These are phyloP conservation scores for Didymodactylos carnosus DNA, from an alignment of 2,888 invertebrate species.

Conservation along the genomic window DNA sequence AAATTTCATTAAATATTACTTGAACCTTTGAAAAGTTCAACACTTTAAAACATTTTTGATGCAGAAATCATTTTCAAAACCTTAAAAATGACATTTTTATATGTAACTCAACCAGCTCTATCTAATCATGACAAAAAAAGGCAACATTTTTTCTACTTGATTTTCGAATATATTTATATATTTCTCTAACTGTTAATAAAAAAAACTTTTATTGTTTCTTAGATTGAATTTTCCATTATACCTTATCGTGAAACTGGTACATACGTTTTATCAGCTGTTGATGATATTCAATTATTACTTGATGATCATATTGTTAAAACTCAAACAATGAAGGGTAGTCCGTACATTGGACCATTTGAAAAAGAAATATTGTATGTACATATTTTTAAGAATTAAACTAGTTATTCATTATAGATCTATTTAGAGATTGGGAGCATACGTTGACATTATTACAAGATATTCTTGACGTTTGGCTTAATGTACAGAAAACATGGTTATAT, in stretches of 20 bases:
- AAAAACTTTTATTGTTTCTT: slow-evolving; percentile 35
- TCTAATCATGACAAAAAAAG: background rate
- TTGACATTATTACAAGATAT: slow-evolving; percentile 68
- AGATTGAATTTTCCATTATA: slow-evolving; percentile 32
- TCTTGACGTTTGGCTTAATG: slow-evolving; percentile 78
- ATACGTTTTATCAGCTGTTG: slow-evolving; percentile 64
- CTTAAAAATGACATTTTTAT: too few species aligned
- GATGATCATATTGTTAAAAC: slow-evolving; percentile 91
- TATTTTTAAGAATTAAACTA: too few species aligned
- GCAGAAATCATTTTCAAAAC: too few species aligned
- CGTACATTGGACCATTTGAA: slow-evolving; percentile 84
- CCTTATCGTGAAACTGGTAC: slow-evolving; percentile 53
- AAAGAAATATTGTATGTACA: slow-evolving; percentile 38
- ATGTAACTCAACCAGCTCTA: too few species aligned
- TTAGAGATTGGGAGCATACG: slow-evolving; percentile 61
- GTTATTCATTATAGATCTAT: slow-evolving; percentile 37
- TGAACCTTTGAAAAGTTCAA: too few species aligned
- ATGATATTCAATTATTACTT: slow-evolving; percentile 72
- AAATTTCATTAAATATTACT: too few species aligned
- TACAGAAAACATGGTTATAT: slow-evolving; percentile 89
- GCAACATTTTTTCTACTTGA: too few species aligned
- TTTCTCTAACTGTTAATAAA: too few species aligned
- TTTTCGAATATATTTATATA: too few species aligned
- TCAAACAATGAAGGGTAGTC: slow-evolving; percentile 89
- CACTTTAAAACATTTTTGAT: too few species aligned